These are phyloP conservation scores for Cheilosia grossa DNA, from an alignment of 2,888 invertebrate genomes.

Conservation along the genomic window DNA sequence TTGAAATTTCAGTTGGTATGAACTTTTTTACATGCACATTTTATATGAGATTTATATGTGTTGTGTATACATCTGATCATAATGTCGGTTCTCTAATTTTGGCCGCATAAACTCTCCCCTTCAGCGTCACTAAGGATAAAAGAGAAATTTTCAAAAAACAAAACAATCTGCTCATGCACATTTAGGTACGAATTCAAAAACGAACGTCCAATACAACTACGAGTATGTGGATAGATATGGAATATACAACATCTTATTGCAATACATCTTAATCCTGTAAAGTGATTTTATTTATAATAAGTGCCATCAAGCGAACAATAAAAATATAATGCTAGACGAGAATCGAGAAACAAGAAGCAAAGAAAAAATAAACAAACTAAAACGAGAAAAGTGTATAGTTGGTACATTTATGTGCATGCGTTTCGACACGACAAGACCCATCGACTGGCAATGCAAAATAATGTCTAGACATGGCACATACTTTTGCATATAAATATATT, in stretches of 20 bases:
- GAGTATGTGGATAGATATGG: neutral
- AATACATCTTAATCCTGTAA: slow-evolving; percentile 13
- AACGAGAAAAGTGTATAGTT: neutral
- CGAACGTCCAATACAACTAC: neutral
- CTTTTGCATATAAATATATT: slow-evolving; percentile 25
- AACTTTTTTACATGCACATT: too few species aligned
- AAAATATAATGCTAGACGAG: neutral
- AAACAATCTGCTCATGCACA: too few species aligned
- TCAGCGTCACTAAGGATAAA: too few species aligned
- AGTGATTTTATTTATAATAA: slow-evolving; percentile 28
- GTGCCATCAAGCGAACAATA: slow-evolving; percentile 13
- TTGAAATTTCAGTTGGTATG: too few species aligned
- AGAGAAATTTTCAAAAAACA: too few species aligned
- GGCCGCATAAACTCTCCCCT: too few species aligned
- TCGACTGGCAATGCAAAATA: slow-evolving; percentile 17
- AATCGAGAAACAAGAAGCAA: slow-evolving; percentile 5
- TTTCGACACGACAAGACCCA: slow-evolving; percentile 19
- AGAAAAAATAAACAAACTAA: slow-evolving; percentile 4
- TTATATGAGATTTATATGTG: too few species aligned
- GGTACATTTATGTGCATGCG: neutral
- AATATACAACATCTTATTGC: neutral
- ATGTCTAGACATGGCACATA: slow-evolving; percentile 38
- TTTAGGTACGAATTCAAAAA: too few species aligned
- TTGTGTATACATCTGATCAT: too few species aligned
- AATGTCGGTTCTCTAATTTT: too few species aligned